A percentile compares a stretch with the other conserved stretches of the same genome.
Evolutionary conservation across 2,113 vertebrate genomes (phyloP).

Genomic region (Trachemys scripta): DNA sequence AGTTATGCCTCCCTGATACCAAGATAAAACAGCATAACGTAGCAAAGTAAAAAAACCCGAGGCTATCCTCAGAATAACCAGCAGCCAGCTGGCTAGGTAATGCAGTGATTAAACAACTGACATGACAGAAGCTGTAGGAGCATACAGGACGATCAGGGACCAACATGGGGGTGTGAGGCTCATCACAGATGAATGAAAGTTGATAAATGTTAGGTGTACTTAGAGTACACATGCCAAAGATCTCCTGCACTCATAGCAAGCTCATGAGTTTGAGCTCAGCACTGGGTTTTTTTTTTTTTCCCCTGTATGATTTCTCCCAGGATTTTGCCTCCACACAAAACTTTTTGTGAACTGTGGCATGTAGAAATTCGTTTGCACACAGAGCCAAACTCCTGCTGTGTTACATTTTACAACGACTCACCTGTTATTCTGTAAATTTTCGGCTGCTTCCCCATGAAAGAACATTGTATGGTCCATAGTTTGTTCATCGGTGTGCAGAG

Average conservation of each 20-base stretch:
- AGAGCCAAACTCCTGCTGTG: constrained; percentile 37
- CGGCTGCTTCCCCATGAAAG: background rate
- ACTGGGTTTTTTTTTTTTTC: background rate
- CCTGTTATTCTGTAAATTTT: background rate
- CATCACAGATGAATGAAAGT: constrained; percentile 3
- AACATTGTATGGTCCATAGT: background rate
- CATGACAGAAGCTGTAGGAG: background rate
- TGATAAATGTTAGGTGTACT: background rate
- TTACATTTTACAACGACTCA: constrained; percentile 42
- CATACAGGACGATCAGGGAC: background rate
- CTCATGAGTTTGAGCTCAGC: background rate
- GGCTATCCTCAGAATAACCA: background rate
- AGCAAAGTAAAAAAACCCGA: background rate
- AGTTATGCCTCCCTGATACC: background rate
- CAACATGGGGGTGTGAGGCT: background rate
- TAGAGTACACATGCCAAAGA: background rate
- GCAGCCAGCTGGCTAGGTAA: accelerated
- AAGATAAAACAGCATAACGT: background rate
- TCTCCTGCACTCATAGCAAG: background rate
- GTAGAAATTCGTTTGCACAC: constrained; percentile 55
- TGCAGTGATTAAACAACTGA: background rate
- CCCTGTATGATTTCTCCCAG: background rate
- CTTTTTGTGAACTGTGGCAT: constrained; percentile 1
- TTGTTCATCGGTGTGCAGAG: constrained; percentile 7
- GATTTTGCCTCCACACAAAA: background rate